phyloP scores from a whole-genome alignment of 2,113 vertebrate genomes.

The Ariopsis seemanni region DNA sequence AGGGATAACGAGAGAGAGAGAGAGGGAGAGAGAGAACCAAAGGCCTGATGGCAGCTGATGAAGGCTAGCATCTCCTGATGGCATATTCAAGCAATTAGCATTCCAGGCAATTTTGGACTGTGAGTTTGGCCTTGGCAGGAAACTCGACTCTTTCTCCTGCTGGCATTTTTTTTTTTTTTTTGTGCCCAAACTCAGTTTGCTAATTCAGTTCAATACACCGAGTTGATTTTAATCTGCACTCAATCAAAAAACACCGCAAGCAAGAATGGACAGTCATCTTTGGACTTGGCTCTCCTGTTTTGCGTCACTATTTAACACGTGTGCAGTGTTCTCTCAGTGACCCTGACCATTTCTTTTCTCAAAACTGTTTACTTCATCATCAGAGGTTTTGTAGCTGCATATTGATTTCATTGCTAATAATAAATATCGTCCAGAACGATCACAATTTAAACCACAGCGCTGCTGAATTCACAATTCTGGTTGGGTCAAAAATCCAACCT shows the following conservation, averaged over 20 bases:
- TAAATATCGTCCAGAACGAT: neutral
- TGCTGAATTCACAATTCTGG: neutral
- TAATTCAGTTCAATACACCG: neutral
- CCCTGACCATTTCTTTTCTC: neutral
- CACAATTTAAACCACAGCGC: neutral
- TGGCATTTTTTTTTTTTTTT: neutral
- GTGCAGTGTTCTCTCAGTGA: neutral
- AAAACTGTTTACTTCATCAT: neutral
- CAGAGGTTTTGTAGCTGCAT: neutral
- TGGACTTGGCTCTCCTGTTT: neutral
- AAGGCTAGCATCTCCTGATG: slow-evolving; percentile 14
- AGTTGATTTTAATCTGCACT: neutral
- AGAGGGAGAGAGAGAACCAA: slow-evolving; percentile 3
- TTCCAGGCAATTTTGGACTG: neutral
- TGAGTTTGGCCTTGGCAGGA: neutral
- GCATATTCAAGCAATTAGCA: slow-evolving; percentile 22
- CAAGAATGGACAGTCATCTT: neutral
- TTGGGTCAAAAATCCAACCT: neutral
- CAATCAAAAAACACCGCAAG: neutral
- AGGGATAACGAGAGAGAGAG: neutral
- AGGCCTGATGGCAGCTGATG: slow-evolving; percentile 15
- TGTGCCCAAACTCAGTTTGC: neutral
- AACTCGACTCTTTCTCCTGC: neutral
- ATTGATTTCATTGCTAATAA: neutral
- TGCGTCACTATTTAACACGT: neutral